Conservation (phyloP, 2,888 invertebrate species). For the Eupithecia inturbata region DNA sequence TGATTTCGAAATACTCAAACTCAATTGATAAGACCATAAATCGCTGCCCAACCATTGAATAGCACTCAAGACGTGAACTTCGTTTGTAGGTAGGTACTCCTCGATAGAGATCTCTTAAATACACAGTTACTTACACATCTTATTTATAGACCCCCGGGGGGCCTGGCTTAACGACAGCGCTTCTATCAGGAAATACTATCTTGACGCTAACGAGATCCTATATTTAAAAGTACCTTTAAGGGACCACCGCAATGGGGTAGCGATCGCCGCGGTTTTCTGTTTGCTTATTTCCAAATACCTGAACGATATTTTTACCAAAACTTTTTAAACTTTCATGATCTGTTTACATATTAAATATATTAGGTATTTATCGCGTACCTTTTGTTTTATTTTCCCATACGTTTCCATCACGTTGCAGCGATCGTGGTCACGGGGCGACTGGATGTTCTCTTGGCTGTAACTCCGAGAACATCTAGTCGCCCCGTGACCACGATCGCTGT, state of each 20-base stretch:
- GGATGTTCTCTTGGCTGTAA: no score
- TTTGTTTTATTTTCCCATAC: no score
- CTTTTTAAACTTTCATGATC: no score
- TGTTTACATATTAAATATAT: no score
- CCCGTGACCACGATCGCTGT: no score
- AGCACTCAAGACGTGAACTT: constrained; percentile 6
- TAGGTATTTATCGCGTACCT: no score
- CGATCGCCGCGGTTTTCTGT: background rate
- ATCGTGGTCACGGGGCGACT: no score
- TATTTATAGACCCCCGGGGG: constrained; percentile 8
- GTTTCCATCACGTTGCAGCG: no score
- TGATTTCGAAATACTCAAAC: background rate
- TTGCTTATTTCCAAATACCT: background rate
- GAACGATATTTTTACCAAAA: no score
- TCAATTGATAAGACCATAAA: constrained; percentile 3
- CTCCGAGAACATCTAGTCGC: no score
- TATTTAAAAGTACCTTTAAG: constrained; percentile 5
- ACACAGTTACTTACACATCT: constrained; percentile 1
- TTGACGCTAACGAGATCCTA: constrained; percentile 3
- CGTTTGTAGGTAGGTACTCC: background rate
- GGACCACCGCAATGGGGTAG: background rate
- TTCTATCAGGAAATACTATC: constrained; percentile 9
- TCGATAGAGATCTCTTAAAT: constrained; percentile 9
- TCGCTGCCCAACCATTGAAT: constrained; percentile 1
- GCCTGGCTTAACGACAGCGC: constrained; percentile 8